These are phyloP conservation scores for Dinocampus coccinellae DNA, from an alignment of 2,888 invertebrate genomes.

Conservation along the genomic window DNA sequence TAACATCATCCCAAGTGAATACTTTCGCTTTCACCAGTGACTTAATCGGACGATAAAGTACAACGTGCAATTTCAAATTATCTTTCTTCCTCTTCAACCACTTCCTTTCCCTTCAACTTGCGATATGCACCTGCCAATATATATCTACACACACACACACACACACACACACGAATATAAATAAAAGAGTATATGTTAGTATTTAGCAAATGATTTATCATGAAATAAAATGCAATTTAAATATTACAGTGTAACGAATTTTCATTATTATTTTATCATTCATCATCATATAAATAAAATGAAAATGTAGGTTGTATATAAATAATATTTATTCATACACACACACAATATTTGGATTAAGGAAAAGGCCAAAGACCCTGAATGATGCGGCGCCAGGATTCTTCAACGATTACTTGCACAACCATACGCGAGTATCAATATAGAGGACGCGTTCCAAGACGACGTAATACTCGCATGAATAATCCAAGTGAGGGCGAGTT, in stretches of 20 bases:
- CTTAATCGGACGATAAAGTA: constrained; percentile 24
- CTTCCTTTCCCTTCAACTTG: neutral
- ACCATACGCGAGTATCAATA: constrained; percentile 9
- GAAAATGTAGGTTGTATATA: neutral
- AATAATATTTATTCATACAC: neutral
- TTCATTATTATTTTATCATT: neutral
- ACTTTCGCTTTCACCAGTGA: constrained; percentile 34
- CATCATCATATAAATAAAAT: neutral
- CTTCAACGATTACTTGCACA: constrained; percentile 38
- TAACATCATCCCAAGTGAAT: constrained; percentile 32
- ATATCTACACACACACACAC: neutral
- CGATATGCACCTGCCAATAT: neutral
- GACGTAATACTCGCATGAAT: constrained; percentile 49
- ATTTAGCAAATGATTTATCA: too few relatives aligned
- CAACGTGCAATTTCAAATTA: neutral
- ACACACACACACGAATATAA: too few relatives aligned
- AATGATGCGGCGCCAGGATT: constrained; percentile 48
- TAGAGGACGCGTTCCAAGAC: constrained; percentile 30
- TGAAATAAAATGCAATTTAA: too few relatives aligned
- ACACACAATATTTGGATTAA: constrained; percentile 10
- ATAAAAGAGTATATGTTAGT: too few relatives aligned
- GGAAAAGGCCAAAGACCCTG: constrained; percentile 44
- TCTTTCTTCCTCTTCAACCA: neutral
- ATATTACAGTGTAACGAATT: too few relatives aligned
- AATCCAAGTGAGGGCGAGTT: constrained; percentile 49